Conservation (phyloP, 2,797 vertebrate genomes). For the Hylomyscus alleni region DNA sequence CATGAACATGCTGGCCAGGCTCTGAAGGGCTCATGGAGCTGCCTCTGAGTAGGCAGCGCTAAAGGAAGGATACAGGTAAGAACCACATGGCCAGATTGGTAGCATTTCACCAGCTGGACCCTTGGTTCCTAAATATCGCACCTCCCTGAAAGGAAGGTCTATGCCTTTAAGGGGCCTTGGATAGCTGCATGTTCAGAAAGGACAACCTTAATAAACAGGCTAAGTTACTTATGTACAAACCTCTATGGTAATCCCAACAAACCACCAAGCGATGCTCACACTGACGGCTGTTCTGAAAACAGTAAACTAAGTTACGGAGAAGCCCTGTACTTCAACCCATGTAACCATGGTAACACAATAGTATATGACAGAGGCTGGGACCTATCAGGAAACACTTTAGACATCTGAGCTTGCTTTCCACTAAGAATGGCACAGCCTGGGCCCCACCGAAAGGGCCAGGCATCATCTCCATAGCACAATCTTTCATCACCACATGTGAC, state of each 20-base stretch:
- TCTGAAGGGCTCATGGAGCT: background rate
- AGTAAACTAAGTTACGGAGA: background rate
- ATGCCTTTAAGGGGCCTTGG: background rate
- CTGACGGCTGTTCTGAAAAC: background rate
- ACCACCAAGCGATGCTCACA: background rate
- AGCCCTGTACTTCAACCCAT: background rate
- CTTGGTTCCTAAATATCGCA: background rate
- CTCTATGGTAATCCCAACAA: background rate
- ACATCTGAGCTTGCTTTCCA: background rate
- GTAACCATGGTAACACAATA: background rate
- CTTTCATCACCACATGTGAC: background rate
- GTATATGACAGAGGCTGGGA: accelerated
- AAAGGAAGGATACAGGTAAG: background rate
- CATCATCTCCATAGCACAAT: background rate
- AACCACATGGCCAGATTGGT: background rate
- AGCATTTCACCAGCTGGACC: background rate
- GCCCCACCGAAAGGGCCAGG: background rate
- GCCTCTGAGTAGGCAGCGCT: background rate
- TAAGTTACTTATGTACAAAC: background rate
- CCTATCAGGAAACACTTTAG: background rate
- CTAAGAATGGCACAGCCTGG: accelerated
- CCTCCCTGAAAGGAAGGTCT: background rate
- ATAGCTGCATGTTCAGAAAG: background rate
- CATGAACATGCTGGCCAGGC: background rate
- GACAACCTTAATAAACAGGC: background rate